Evolutionary conservation across 2,113 vertebrate genomes (phyloP).

Genomic region (Stegastes partitus): DNA sequence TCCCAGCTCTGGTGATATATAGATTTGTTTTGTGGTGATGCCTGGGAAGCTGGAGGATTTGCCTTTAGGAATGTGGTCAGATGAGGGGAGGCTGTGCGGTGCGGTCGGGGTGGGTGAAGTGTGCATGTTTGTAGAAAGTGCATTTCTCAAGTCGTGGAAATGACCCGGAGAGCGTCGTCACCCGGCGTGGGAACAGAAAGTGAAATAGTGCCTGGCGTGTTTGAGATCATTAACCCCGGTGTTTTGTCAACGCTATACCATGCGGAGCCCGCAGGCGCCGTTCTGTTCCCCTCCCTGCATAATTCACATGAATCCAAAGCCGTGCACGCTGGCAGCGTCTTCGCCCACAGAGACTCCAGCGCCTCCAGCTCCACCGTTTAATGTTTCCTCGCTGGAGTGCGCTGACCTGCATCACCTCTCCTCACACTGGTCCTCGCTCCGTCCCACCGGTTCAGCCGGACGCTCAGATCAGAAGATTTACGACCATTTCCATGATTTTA

Average conservation of each 20-base stretch:
- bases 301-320: conserved; percentile 28
- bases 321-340: background rate
- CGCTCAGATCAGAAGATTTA: conserved; percentile 51
- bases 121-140: background rate
- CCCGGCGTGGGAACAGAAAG: conserved; percentile 40
- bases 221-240: conserved; percentile 56
- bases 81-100: background rate
- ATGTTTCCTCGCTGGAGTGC: conserved; percentile 43
- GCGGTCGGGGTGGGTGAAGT: background rate
- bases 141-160: conserved; percentile 20
- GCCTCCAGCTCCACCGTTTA: conserved; percentile 19
- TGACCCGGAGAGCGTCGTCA: background rate
- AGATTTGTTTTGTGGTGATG: background rate
- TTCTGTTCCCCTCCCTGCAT: conserved; percentile 42
- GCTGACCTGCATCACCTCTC: conserved; percentile 55
- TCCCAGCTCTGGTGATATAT: background rate
- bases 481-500: conserved; percentile 21
- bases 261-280: conserved; percentile 57
- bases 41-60: background rate
- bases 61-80: background rate
- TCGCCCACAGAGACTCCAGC: conserved; percentile 35
- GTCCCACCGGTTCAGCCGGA: conserved; percentile 16
- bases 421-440: conserved; percentile 37
- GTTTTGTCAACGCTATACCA: conserved; percentile 62
- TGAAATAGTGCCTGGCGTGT: conserved; percentile 35